phyloP scores from a whole-genome alignment of 1,140 invertebrate species.

The Vanessa tameamea region DNA sequence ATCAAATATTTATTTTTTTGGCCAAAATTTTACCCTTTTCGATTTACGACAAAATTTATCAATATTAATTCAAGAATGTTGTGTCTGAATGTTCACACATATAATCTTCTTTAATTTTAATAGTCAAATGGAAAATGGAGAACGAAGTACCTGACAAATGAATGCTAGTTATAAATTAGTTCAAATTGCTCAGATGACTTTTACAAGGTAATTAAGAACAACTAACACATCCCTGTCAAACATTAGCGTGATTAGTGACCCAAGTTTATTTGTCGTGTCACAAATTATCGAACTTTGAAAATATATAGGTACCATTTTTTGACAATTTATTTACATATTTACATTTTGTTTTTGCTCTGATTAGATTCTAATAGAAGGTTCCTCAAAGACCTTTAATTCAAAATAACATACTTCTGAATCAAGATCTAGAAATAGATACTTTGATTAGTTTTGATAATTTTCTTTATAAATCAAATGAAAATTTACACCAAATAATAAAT shows the following conservation, averaged over 20 bases:
- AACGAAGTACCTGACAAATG: slow-evolving; percentile 40
- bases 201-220: slow-evolving; percentile 43
- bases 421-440: too few relatives aligned
- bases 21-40: too few relatives aligned
- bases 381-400: neutral
- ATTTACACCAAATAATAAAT: too few relatives aligned
- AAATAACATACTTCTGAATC: neutral
- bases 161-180: slow-evolving; percentile 40
- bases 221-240: slow-evolving; percentile 37
- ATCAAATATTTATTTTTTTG: neutral
- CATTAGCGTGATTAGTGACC: slow-evolving; percentile 40
- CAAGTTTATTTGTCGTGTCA: slow-evolving; percentile 25
- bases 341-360: neutral
- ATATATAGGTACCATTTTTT: neutral
- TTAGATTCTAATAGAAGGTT: neutral
- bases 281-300: neutral
- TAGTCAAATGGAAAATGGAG: slow-evolving; percentile 20
- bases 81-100: neutral
- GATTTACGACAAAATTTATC: too few relatives aligned
- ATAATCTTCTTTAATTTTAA: slow-evolving; percentile 14
- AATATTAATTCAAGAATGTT: neutral
- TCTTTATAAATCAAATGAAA: too few relatives aligned
- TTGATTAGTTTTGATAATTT: too few relatives aligned
- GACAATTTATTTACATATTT: neutral
- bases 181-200: slow-evolving; percentile 39